Evolutionary conservation across 2,888 invertebrate species (phyloP), one percentile per base, ranked within the genome.

Genomic region (Luperina testacea): DNA sequence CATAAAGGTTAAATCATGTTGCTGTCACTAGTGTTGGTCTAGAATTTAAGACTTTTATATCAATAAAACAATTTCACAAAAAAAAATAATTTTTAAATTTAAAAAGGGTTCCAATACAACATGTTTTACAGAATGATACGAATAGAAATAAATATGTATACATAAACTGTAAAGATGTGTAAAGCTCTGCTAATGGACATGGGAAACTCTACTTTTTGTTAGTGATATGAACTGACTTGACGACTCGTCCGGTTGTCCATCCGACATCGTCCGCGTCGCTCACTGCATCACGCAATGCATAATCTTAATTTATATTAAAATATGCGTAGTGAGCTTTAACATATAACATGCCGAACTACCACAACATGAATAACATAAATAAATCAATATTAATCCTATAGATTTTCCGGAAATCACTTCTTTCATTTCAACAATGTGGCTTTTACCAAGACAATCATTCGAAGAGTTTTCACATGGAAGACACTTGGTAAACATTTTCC

Each of bases 181-280:
- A 77, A 81, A 81, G 45, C 73, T 75, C 71, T 64, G 69, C 83
- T 83, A 83, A 83, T 83, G 77, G 83, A 77, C 83, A 83, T 83
- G 84, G 48, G 84, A 83, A 83, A 75, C 77, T 77, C n/a, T 80
- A 64, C 83, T 83, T 83, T 83, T 83, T 83, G 75, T 76, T 77
- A 63, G 71, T 71, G 78, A 84, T 78, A 78, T 84, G 78, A 84
- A 82, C 72, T 84, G 75, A 84, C 82, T 84, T 78, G 84, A 84
- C 81, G 67, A 84, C 75, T 84, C 61, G 76, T 82, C 78, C 65
- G 70, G 75, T 70, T 68, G 84, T 76, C 63, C n/a, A 53, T 53
- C 45, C 45, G 63, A 67, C 72, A 69, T 64, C 79, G 72, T 59
- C 75, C 24, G 63, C 73, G 80, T 74, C 70, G 72, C 65, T 84